Evolutionary conservation across 2,797 vertebrate genomes (phyloP).

Genomic region (Diglossa cyanea): DNA sequence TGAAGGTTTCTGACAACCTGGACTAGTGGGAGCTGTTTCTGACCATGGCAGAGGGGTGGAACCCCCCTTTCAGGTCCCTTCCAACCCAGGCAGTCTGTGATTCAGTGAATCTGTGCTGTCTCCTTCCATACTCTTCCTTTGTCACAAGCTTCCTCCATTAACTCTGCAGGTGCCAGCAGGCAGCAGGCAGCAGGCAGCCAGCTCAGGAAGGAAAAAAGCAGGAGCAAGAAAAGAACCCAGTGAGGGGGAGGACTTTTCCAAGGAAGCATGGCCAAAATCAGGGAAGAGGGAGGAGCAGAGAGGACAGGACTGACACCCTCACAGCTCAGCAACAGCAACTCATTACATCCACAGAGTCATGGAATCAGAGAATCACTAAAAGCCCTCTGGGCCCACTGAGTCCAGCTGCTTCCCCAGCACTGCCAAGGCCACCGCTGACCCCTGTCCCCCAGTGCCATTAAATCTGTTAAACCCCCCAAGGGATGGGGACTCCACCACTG

Average conservation of each 20-base stretch:
- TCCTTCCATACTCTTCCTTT: background rate
- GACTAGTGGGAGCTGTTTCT: background rate
- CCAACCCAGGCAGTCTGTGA: background rate
- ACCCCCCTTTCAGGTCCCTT: background rate
- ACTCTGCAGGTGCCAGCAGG: background rate
- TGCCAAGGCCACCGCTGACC: background rate
- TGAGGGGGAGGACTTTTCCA: background rate
- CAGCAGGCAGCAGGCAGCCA: background rate
- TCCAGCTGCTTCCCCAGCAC: background rate
- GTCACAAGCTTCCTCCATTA: background rate
- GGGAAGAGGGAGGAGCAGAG: background rate
- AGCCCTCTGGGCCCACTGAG: background rate
- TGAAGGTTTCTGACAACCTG: background rate
- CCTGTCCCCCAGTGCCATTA: background rate
- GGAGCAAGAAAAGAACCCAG: background rate
- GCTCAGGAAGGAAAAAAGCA: background rate
- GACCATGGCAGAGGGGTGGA: background rate
- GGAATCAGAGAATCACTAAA: background rate
- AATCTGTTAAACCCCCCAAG: background rate
- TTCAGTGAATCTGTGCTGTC: background rate
- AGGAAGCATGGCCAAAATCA: background rate
- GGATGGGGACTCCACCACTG: background rate
- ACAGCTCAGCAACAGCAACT: background rate
- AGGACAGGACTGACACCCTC: background rate
- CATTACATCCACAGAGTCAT: background rate